A percentile compares a stretch with the other conserved stretches of the same genome.
Evolutionary conservation across 2,113 vertebrate genomes (phyloP).

Genomic region (Gallinago jamesoni): DNA sequence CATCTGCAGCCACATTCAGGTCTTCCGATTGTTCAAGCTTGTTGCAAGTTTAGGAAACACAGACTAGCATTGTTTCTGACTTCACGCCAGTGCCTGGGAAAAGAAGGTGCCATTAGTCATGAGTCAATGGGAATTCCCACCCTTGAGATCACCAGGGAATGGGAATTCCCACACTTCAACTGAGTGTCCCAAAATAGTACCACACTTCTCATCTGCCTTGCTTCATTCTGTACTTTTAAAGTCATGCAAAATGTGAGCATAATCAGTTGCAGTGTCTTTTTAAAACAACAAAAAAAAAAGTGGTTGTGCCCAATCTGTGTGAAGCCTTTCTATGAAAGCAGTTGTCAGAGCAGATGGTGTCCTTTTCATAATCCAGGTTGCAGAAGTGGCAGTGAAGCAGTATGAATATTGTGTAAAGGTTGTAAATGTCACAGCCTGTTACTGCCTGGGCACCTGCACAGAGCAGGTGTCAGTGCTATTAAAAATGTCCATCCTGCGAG

Average conservation of each 20-base stretch:
- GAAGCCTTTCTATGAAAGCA: background rate
- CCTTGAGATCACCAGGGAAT: background rate
- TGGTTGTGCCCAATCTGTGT: background rate
- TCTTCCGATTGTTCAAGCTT: background rate
- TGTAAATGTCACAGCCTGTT: slow-evolving; percentile 66
- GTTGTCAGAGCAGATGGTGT: slow-evolving; percentile 67
- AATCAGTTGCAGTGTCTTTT: background rate
- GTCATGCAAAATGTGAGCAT: background rate
- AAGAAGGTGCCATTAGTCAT: fast-evolving
- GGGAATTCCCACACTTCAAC: background rate
- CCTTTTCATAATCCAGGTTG: slow-evolving; percentile 7
- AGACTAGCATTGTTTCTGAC: background rate
- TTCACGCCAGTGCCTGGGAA: background rate
- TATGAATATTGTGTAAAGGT: slow-evolving; percentile 31
- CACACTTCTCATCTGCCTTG: background rate
- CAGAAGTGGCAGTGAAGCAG: slow-evolving; percentile 17
- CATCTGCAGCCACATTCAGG: background rate
- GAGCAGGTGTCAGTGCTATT: background rate
- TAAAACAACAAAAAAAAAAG: background rate
- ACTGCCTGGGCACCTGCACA: slow-evolving; percentile 40
- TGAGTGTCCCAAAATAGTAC: background rate
- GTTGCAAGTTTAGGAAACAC: background rate
- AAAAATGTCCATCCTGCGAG: background rate
- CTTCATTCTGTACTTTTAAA: background rate
- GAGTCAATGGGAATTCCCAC: background rate